Evolutionary conservation across 30 jellyfish, hydroid and myxozoan species (phyloP).

Genomic region (Rhopilema esculentum): DNA sequence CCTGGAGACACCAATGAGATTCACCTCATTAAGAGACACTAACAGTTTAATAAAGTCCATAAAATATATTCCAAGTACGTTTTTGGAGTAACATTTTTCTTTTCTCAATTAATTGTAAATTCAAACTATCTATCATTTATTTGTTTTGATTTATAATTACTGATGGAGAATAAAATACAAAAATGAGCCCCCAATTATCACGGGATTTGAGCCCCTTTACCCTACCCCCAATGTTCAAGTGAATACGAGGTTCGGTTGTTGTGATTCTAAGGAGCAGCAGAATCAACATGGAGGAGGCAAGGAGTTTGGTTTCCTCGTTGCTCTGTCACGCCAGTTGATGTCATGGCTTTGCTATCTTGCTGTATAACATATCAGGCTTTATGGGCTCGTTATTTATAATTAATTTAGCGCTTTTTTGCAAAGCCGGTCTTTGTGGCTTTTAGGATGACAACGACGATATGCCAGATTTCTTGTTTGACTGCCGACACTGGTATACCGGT

Average conservation of each 20-base stretch:
- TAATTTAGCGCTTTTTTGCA: background rate
- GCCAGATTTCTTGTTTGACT: slow-evolving; percentile 85
- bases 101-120: no score
- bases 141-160: no score
- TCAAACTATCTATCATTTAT: no score
- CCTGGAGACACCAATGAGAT: no score
- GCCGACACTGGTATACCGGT: slow-evolving; percentile 94
- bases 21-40: no score
- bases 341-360: background rate
- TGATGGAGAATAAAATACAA: no score
- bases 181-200: no score
- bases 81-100: no score
- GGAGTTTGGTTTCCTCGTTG: background rate
- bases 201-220: no score
- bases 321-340: background rate
- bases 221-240: no score
- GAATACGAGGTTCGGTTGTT: background rate
- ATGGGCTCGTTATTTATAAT: background rate
- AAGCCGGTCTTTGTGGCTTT: background rate
- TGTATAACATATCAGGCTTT: background rate
- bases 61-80: no score
- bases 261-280: background rate
- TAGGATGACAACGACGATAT: slow-evolving; percentile 46
- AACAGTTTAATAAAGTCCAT: no score
- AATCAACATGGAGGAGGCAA: background rate